Percentiles rank a stretch among this genome's conserved stretches.
Conservation (phyloP, 2,113 vertebrate species). For the Microtus oregoni region DNA sequence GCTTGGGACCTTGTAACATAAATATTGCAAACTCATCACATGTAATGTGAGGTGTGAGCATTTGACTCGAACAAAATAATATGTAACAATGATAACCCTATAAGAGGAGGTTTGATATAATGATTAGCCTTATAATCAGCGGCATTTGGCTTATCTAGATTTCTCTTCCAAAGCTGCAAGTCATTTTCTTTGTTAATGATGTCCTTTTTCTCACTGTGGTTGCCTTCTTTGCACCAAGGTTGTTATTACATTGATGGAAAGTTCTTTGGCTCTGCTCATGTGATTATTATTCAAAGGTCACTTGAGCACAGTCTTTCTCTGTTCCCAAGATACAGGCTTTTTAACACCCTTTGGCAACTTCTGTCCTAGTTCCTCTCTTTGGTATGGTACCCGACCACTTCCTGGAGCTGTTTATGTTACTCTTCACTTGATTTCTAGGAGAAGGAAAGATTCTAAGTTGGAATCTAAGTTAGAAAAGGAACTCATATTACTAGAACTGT, state of each 20-base stretch:
- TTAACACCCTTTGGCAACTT: not conserved
- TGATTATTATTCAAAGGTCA: conserved; percentile 68
- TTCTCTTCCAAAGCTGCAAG: conserved; percentile 43
- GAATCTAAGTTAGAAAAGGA: not conserved
- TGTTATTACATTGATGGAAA: conserved; percentile 40
- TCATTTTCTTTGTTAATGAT: conserved; percentile 55
- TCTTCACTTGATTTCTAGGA: not conserved
- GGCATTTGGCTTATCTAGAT: not conserved
- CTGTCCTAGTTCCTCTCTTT: not conserved
- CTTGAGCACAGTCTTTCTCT: conserved; percentile 31
- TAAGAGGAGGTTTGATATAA: not conserved
- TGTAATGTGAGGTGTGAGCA: not conserved
- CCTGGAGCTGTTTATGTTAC: not conserved
- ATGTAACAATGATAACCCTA: not conserved
- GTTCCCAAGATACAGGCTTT: not conserved
- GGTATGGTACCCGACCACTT: not conserved
- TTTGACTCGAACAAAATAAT: not conserved
- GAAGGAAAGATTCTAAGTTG: conserved; percentile 9
- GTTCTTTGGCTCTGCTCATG: conserved; percentile 62
- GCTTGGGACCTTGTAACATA: not conserved
- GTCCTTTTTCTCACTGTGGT: not conserved
- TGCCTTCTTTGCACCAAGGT: conserved; percentile 57
- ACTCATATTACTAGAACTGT: not conserved
- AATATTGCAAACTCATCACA: not conserved
- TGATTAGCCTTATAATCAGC: not conserved